These are phyloP conservation scores for Chymomyza costata DNA, from an alignment of 1,140 invertebrate species.

Conservation along the genomic window DNA sequence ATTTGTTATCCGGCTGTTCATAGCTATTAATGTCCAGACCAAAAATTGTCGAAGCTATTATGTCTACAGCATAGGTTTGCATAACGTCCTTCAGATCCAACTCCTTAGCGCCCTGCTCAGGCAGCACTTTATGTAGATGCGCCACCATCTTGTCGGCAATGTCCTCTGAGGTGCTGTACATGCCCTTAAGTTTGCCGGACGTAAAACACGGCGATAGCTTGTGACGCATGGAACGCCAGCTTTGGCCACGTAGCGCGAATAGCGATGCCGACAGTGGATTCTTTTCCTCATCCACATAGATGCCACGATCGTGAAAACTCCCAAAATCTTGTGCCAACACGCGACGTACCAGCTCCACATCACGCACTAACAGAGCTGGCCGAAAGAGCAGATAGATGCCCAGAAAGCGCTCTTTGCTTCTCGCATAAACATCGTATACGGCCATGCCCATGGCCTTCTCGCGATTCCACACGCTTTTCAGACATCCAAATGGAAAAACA, in stretches of 20 bases:
- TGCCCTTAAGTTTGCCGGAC: slow-evolving; percentile 77
- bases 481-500: slow-evolving; percentile 57
- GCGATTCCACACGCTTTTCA: slow-evolving; percentile 35
- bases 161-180: slow-evolving; percentile 76
- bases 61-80: slow-evolving; percentile 60
- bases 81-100: slow-evolving; percentile 49
- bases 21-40: slow-evolving; percentile 62
- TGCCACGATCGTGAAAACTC: slow-evolving; percentile 74
- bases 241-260: slow-evolving; percentile 75
- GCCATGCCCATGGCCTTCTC: slow-evolving; percentile 56
- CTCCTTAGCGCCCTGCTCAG: slow-evolving; percentile 30
- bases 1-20: slow-evolving; percentile 56
- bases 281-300: slow-evolving; percentile 66
- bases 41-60: slow-evolving; percentile 61
- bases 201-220: slow-evolving; percentile 79
- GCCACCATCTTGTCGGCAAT: slow-evolving; percentile 70
- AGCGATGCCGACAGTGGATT: slow-evolving; percentile 72
- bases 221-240: slow-evolving; percentile 77
- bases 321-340: slow-evolving; percentile 76
- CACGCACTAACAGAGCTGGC: slow-evolving; percentile 75
- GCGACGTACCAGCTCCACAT: slow-evolving; percentile 75
- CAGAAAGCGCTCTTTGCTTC: slow-evolving; percentile 49
- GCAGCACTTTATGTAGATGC: slow-evolving; percentile 38
- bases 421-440: slow-evolving; percentile 52
- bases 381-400: slow-evolving; percentile 68